Evolutionary conservation across 2,113 vertebrate genomes (phyloP).

Genomic region (Aptenodytes forsteri): DNA sequence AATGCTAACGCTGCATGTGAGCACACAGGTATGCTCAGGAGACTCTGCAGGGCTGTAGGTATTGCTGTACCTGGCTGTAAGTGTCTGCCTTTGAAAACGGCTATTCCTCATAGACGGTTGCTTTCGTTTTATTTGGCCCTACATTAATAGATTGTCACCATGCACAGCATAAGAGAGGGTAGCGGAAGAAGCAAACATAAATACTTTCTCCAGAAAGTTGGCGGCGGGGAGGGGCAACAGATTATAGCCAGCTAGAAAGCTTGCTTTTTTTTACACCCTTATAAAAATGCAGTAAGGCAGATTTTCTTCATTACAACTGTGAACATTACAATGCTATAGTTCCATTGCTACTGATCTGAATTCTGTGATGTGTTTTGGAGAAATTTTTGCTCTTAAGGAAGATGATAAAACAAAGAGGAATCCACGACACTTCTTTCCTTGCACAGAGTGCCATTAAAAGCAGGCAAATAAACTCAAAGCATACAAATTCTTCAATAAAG

Average conservation of each 20-base stretch:
- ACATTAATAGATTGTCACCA: not conserved
- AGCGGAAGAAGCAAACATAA: not conserved
- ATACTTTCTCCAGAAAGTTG: not conserved
- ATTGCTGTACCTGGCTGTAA: not conserved
- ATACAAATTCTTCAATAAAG: not conserved
- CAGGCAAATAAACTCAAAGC: not conserved
- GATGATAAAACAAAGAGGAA: not conserved
- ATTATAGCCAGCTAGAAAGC: not conserved
- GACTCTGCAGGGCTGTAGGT: not conserved
- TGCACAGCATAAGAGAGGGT: not conserved
- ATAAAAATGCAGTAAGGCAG: not conserved
- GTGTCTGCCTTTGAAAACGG: not conserved
- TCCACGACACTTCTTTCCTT: not conserved
- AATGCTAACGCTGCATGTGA: not conserved
- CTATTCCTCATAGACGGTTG: not conserved
- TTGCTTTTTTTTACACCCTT: not conserved
- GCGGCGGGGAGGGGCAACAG: not conserved
- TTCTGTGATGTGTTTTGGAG: not conserved
- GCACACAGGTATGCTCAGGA: not conserved
- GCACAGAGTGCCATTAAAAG: not conserved
- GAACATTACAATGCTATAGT: not conserved
- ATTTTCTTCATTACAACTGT: not conserved
- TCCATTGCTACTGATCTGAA: not conserved
- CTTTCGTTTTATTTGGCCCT: not conserved
- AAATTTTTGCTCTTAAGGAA: not conserved